A percentile compares a stretch with the other conserved stretches of the same genome.
phyloP scores from a whole-genome alignment of 2,888 invertebrate genomes.

The Byasa hedistus region DNA sequence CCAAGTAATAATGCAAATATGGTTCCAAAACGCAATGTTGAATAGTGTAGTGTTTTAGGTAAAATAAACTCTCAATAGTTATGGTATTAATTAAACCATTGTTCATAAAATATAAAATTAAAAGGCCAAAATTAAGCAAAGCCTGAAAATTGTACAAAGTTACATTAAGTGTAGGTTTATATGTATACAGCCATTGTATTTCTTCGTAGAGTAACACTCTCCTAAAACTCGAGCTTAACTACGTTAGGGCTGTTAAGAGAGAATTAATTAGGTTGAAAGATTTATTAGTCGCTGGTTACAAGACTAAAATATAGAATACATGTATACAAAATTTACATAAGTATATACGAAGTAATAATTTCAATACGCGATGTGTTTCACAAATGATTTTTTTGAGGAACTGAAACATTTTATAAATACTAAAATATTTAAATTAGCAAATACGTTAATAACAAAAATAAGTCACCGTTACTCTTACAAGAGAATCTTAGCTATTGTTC shows the following conservation, averaged over 20 bases:
- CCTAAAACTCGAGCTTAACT: conserved; percentile 26
- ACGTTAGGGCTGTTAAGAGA: conserved; percentile 24
- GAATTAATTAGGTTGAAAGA: conserved; percentile 29
- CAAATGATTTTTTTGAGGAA: too few relatives aligned
- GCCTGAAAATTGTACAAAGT: conserved; percentile 7
- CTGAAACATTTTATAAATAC: too few relatives aligned
- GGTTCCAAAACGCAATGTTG: too few relatives aligned
- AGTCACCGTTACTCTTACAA: too few relatives aligned
- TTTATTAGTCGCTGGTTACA: conserved; percentile 22
- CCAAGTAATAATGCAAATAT: too few relatives aligned
- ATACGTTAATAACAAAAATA: too few relatives aligned
- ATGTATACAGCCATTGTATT: conserved; percentile 22
- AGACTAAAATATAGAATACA: not conserved
- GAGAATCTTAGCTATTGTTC: too few relatives aligned
- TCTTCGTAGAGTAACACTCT: conserved; percentile 18
- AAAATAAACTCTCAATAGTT: too few relatives aligned
- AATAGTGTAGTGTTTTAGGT: too few relatives aligned
- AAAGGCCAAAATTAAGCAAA: not conserved
- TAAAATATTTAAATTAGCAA: too few relatives aligned
- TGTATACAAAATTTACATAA: not conserved
- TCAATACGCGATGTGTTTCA: not conserved
- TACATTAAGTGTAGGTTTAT: conserved; percentile 18
- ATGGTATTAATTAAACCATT: too few relatives aligned
- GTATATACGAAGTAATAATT: not conserved
- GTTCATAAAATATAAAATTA: not conserved